Evolutionary conservation across 2,113 vertebrate species (phyloP).

Genomic region (Forbesichthys agassizii): DNA sequence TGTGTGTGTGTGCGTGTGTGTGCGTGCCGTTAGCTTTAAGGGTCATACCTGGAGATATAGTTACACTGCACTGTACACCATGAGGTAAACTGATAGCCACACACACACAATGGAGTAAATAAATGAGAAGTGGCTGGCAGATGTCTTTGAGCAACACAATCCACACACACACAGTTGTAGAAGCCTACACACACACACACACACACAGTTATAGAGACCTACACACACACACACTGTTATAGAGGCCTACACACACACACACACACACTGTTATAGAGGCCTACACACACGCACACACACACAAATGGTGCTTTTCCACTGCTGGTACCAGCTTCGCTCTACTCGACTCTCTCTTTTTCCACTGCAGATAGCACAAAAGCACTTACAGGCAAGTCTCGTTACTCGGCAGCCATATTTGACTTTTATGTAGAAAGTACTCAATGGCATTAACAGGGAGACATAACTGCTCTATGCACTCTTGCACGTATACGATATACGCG

Average conservation of each 20-base stretch:
- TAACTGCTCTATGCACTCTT: too few species aligned
- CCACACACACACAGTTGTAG: not conserved
- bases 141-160: constrained; percentile 21
- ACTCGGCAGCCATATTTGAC: too few species aligned
- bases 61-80: constrained; percentile 49
- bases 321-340: too few species aligned
- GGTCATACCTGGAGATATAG: constrained; percentile 39
- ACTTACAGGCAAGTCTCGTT: too few species aligned
- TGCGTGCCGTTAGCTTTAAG: not conserved
- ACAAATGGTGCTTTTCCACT: too few species aligned
- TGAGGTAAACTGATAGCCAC: constrained; percentile 48
- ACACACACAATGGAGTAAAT: constrained; percentile 40
- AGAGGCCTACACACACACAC: not conserved
- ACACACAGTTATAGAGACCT: not conserved
- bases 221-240: not conserved
- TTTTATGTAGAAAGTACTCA: too few species aligned
- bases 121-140: constrained; percentile 50
- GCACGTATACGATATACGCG: too few species aligned
- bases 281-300: not conserved
- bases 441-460: too few species aligned
- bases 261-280: too few species aligned
- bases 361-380: too few species aligned
- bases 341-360: too few species aligned
- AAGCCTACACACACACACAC: constrained; percentile 6
- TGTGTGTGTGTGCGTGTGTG: not conserved